Evolutionary conservation across 2,113 vertebrate species (phyloP), one percentile per base, ranked within the genome.

Genomic region (Emydura subglobosa): DNA sequence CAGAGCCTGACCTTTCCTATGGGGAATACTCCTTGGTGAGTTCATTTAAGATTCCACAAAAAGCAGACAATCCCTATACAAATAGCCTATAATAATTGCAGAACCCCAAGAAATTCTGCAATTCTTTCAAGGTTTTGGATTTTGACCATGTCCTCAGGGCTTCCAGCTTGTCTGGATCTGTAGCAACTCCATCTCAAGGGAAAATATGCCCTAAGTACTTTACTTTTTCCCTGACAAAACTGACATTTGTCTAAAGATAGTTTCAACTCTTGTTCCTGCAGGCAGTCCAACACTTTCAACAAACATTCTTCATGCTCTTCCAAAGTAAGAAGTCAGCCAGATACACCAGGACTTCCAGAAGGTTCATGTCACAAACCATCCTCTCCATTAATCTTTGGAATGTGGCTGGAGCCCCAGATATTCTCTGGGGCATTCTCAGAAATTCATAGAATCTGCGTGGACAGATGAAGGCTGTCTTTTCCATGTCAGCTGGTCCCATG

Each of bases 401-500:
- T n/a, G 82, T 92, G 50, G 82, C 82, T 76, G 83, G 88, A 47
- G 87, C 87, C 44, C 88, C 85, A 44, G 57, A 59, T 50, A 93
- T 84, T 47, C 91, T 79, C 59, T 86, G 79, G 39, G 83, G 68
- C 87, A 82, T 81, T 49, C 92, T 88, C 39, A 53, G 72, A 47
- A 94, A 94, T 59, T 89, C n/a, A 47, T 87, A 83, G 49, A 94
- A 89, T 51, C 93, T 84, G n/a, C 72, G 47, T 27, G 82, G 88
- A 53, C 90, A 83, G 29, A 94, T 89, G 79, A 94, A 94, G 19
- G 82, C 89, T 22, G 88, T 95, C 82, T 91, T 95, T 19, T 79
- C 89, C 55, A 83, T 89, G 74, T 91, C 81, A 59, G 49, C 80
- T 34, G 39, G 6, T 31, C 19, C 39, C 79, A 93, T 25, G 21